Evolutionary conservation across 2,888 invertebrate genomes (phyloP).

Genomic region (Lacanobia oleracea): DNA sequence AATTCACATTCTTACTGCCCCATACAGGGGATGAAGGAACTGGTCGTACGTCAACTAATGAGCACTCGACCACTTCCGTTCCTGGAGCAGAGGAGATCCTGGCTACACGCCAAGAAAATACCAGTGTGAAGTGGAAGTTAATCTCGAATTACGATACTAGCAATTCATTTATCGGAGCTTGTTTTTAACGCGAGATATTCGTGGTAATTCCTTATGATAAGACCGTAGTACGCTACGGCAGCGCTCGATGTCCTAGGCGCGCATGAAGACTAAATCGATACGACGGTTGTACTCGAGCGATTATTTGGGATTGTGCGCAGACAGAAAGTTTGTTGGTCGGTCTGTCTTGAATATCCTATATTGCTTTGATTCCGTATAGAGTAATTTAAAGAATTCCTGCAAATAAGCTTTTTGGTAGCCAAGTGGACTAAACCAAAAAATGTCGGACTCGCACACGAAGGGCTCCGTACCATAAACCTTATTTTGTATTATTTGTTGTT

Average conservation of each 20-base stretch:
- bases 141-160: slow-evolving; percentile 49
- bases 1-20: slow-evolving; percentile 2
- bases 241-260: slow-evolving; percentile 19
- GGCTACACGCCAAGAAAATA: slow-evolving; percentile 47
- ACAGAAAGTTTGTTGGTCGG: slow-evolving; percentile 6
- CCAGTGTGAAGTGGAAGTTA: slow-evolving; percentile 43
- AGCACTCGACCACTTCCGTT: slow-evolving; percentile 38
- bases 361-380: neutral
- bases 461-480: too few relatives aligned
- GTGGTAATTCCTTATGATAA: slow-evolving; percentile 17
- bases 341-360: slow-evolving; percentile 8
- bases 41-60: slow-evolving; percentile 36
- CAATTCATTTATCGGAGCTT: slow-evolving; percentile 35
- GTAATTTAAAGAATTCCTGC: neutral
- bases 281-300: slow-evolving; percentile 14
- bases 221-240: slow-evolving; percentile 15
- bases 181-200: slow-evolving; percentile 37
- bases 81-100: slow-evolving; percentile 27
- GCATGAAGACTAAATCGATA: slow-evolving; percentile 43
- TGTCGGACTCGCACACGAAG: too few relatives aligned
- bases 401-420: neutral
- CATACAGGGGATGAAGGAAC: slow-evolving; percentile 25
- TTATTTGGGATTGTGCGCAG: slow-evolving; percentile 35
- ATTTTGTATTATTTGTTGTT: too few relatives aligned
- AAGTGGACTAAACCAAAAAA: neutral